Conservation (phyloP, 2,113 vertebrate genomes). For the Crypturellus undulatus region DNA sequence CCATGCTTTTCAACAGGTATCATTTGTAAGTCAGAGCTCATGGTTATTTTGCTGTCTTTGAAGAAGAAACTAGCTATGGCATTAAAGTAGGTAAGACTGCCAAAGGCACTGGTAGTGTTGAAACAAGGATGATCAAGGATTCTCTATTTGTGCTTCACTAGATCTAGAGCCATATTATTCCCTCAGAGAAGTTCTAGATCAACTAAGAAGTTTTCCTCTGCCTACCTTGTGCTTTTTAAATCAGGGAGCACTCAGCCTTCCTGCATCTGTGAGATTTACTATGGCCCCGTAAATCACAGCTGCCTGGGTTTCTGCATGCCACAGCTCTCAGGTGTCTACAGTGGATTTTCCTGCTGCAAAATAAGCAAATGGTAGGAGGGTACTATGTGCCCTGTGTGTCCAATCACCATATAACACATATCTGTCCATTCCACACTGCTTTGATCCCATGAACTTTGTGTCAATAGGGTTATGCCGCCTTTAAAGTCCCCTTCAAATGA, state of each 20-base stretch:
- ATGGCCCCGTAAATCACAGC: not conserved
- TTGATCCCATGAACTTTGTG: not conserved
- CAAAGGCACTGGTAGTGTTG: not conserved
- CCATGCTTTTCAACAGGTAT: not conserved
- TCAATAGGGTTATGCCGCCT: not conserved
- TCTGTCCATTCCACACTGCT: not conserved
- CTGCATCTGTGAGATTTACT: not conserved
- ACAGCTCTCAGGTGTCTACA: not conserved
- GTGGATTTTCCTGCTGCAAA: not conserved
- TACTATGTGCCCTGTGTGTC: not conserved
- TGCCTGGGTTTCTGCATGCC: not conserved
- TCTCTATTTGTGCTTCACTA: not conserved
- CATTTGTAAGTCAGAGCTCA: not conserved
- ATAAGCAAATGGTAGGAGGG: not conserved
- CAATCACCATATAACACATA: not conserved
- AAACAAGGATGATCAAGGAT: not conserved
- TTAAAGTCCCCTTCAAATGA: not conserved
- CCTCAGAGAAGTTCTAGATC: not conserved
- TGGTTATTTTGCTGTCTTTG: not conserved
- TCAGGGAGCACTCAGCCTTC: not conserved
- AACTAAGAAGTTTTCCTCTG: not conserved
- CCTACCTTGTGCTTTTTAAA: not conserved
- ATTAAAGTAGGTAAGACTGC: not conserved
- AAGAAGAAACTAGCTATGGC: not conserved
- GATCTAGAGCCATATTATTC: not conserved